Evolutionary conservation across 2,888 invertebrate genomes (phyloP), one percentile per base, ranked within the genome.

Genomic region (Callyntrura guangdongensis): DNA sequence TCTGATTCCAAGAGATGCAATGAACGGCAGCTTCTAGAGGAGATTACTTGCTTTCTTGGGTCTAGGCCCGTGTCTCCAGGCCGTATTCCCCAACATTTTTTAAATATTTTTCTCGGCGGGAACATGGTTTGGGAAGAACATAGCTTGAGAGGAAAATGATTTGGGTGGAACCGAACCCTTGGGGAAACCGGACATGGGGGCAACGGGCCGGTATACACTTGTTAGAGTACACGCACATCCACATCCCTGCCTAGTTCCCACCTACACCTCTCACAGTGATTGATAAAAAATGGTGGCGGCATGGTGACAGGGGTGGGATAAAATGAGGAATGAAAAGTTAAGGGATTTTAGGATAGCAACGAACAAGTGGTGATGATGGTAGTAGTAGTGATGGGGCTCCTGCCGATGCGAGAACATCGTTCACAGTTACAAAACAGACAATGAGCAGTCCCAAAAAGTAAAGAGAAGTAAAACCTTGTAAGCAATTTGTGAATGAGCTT

Each of bases 401-500:
- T 36, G 36, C 36, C 6, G 49, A 77, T 77, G 53, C 25, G 53
- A n/a, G 25, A 77, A 53, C 25, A n/a, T 8, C 49, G 8, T 49
- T 77, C 25, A 12, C 25, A 53, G 77, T 56, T 25, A 49, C 12
- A 47, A 47, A n/a, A 74, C 6, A 74, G 53, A 77, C 77, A 53
- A 56, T 56, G 53, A 77, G 53, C 53, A 56, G 17, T 4, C 25
- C 11, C 6, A 36, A 36, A 36, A 36, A 36, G 36, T 36, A 36
- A 36, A 36, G 36, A 36, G 36, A 36, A 36, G 36, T 36, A 56
- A 77, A 56, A 22, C 49, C 9, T 14, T 49, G 20, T 53, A 49
- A 77, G 77, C 77, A 77, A 77, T 77, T 77, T 56, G 53, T 11
- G 9, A 49, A 53, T 77, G 49, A 77, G 77, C 49, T 77, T 77